Conservation (phyloP, 1,140 invertebrate species). For the Cherax quadricarinatus region DNA sequence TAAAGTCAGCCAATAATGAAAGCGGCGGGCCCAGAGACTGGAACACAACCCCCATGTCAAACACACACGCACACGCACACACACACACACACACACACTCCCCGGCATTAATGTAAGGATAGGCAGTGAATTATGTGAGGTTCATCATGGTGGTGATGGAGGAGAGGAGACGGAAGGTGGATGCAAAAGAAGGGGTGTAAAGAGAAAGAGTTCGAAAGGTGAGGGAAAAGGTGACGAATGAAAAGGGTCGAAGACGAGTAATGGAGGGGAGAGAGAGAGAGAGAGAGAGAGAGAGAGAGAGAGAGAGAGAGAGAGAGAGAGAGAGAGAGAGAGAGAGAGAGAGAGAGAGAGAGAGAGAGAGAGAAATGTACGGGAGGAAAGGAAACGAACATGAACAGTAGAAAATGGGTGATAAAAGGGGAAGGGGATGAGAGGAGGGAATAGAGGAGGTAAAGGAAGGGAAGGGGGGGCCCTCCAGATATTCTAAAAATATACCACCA, state of each 20-base stretch:
- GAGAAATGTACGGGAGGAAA: neutral
- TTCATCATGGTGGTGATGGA: neutral
- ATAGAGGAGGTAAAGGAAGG: neutral
- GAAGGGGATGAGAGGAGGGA: neutral
- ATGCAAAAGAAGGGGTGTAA: neutral
- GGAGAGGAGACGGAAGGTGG: neutral
- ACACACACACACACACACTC: constrained; percentile 15
- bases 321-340: constrained; percentile 16
- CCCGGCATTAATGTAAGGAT: neutral
- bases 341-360: neutral
- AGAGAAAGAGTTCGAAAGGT: neutral
- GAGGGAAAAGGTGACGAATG: neutral
- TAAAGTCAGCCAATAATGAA: too few relatives aligned
- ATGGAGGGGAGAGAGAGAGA: neutral
- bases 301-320: constrained; percentile 1
- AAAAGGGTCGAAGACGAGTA: too few relatives aligned
- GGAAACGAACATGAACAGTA: neutral
- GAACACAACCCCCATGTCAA: neutral
- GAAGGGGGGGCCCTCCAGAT: neutral
- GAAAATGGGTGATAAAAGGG: neutral
- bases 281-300: neutral
- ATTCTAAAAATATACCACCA: too few relatives aligned
- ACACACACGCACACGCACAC: neutral
- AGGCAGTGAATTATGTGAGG: neutral
- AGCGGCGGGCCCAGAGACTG: too few relatives aligned